Percentiles rank a stretch among this genome's conserved stretches.
Conservation (phyloP, 2,888 invertebrate species). For the Tinea trinotella region DNA sequence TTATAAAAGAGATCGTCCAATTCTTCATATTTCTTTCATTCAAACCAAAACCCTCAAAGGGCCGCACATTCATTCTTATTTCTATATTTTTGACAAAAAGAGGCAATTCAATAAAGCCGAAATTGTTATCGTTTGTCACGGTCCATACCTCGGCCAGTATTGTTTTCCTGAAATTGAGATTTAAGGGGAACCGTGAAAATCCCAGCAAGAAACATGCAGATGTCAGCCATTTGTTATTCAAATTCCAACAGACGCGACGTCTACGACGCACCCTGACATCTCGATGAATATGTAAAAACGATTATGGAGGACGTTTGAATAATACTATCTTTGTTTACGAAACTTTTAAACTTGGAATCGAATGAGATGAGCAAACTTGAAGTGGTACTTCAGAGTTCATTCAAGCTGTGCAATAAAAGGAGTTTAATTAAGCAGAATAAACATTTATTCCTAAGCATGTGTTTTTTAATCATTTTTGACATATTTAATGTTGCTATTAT, state of each 20-base stretch:
- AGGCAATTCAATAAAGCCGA: constrained; percentile 18
- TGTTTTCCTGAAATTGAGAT: constrained; percentile 39
- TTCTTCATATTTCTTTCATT: too few relatives aligned
- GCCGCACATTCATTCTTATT: constrained; percentile 2
- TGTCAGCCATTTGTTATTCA: constrained; percentile 68
- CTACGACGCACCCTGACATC: constrained; percentile 62
- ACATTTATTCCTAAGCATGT: too few relatives aligned
- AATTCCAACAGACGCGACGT: constrained; percentile 55
- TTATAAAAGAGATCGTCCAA: neutral
- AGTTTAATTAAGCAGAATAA: neutral
- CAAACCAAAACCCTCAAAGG: neutral
- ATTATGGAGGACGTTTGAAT: constrained; percentile 62
- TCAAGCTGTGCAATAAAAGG: neutral
- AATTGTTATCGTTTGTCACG: constrained; percentile 29
- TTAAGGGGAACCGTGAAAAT: constrained; percentile 42
- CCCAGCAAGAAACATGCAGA: constrained; percentile 48
- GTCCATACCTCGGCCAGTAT: constrained; percentile 34
- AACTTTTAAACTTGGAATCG: constrained; percentile 16
- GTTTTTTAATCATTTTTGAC: too few relatives aligned
- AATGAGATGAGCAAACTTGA: constrained; percentile 4
- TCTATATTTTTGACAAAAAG: constrained; percentile 14
- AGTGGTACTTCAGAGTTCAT: neutral
- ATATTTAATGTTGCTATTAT: too few relatives aligned
- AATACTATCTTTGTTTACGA: constrained; percentile 24
- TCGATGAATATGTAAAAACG: constrained; percentile 67